Evolutionary conservation across 2,113 vertebrate genomes (phyloP).

Genomic region (Periophthalmodon schlosseri): DNA sequence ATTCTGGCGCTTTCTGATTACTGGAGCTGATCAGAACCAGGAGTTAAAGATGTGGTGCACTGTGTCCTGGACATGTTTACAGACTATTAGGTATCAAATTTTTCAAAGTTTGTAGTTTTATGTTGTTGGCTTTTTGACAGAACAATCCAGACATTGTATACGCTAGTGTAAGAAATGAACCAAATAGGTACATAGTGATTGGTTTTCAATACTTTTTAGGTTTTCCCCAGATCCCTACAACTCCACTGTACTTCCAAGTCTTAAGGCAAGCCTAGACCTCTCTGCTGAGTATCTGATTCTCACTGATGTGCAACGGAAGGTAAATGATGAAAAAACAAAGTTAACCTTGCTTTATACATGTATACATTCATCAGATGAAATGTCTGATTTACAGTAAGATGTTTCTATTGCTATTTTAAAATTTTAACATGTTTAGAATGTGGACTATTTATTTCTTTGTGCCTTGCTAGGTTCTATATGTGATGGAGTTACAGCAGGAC

Average conservation of each 20-base stretch:
- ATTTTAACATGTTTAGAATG: neutral
- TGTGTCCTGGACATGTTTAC: conserved; percentile 96
- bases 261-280: conserved; percentile 95
- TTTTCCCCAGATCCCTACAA: conserved; percentile 94
- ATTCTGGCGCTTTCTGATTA: conserved; percentile 97
- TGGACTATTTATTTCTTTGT: neutral
- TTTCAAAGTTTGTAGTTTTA: neutral
- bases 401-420: neutral
- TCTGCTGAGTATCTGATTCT: conserved; percentile 94
- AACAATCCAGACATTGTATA: neutral
- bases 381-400: neutral
- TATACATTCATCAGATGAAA: neutral
- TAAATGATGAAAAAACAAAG: conserved; percentile 38
- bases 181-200: neutral
- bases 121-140: neutral
- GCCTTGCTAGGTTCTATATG: conserved; percentile 87
- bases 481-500: conserved; percentile 96
- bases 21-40: conserved; percentile 94
- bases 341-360: neutral
- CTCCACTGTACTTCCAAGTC: conserved; percentile 84
- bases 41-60: conserved; percentile 99
- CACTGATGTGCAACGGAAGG: conserved; percentile 95
- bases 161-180: neutral
- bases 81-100: conserved; percentile 85
- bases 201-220: conserved; percentile 61